Base-by-base conservation (phyloP, 2,888 invertebrate species). In the Plebejus anna region DNA sequence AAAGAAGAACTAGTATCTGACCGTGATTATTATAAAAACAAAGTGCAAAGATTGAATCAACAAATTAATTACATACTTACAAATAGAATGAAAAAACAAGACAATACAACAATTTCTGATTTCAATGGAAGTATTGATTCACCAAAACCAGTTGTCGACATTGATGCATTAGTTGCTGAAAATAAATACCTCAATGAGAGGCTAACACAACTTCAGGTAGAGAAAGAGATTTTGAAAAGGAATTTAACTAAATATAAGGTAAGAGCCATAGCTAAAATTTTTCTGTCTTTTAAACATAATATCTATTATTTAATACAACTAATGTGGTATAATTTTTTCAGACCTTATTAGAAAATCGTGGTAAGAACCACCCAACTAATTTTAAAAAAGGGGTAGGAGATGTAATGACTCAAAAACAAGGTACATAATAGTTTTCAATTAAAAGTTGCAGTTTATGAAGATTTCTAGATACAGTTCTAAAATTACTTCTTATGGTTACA, bases 171-270 rank as follows among this genome's bases (percentile, higher is more conserved):
- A 70, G 91, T 97, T 71, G 96, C 96, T 86, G 98, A 98, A 89
- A 98, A 98, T 88, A 96, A 96, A 95, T 97, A 96, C 89, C 94
- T 98, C 75, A 96, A 97, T 88, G 98, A 98, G 84, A 95, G 97
- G 84, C 90, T 97, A 73, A 96, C 96, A 80, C 97, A 97, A 84
- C 93, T 96, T 78, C 95, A 97, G 84, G 96, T 96, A 82, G 98
- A 98, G 87, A 96, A 97, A 82, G 96, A 96, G 82, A 93, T 97
- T 77, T 94, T 96, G 0, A 96, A 96, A 84, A 95, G 97, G 82
- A 96, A 96, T 47, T 90, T 96, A 66, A 94, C 94, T 72, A 97
- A 97, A 86, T 97, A 97, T 81, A 97, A 97, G 95, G 97, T 96
- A 90, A 81, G 36, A 75, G 11, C 22, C 42, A 28, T 11, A 22